Conservation (phyloP, 2,888 invertebrate genomes). For the Nesidiocoris tenuis region DNA sequence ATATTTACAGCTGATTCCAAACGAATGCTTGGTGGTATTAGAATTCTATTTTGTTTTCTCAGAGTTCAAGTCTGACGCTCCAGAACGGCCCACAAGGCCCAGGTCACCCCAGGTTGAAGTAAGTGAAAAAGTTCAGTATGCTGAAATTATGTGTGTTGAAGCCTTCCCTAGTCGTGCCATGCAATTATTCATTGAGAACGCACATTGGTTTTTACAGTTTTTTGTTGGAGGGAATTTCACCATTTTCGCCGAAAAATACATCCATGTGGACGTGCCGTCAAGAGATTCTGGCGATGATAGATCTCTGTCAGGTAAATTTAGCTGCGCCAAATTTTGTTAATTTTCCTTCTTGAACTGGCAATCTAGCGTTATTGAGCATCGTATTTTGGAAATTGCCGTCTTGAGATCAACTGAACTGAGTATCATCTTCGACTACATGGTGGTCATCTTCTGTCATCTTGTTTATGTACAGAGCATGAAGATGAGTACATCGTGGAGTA, state of each 20-base stretch:
- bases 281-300: conserved; percentile 26
- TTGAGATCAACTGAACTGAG: too few relatives aligned
- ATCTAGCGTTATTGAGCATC: too few relatives aligned
- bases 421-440: too few relatives aligned
- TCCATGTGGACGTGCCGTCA: conserved; percentile 14
- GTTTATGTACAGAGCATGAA: conserved; percentile 61
- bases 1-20: too few relatives aligned
- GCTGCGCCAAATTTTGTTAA: too few relatives aligned
- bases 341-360: too few relatives aligned
- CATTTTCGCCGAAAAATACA: conserved; percentile 22
- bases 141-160: too few relatives aligned
- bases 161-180: too few relatives aligned
- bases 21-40: too few relatives aligned
- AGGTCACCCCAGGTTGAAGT: conserved; percentile 6
- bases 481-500: conserved; percentile 98
- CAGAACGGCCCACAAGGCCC: background rate
- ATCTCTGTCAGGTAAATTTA: conserved; percentile 4
- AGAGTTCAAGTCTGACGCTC: background rate
- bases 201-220: conserved; percentile 20
- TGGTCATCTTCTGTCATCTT: background rate
- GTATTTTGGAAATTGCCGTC: too few relatives aligned
- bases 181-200: too few relatives aligned
- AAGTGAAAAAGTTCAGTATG: background rate
- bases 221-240: conserved; percentile 31
- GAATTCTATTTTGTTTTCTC: too few relatives aligned